Conservation (phyloP, 2,888 invertebrate species). For the Eremobia ochroleuca region DNA sequence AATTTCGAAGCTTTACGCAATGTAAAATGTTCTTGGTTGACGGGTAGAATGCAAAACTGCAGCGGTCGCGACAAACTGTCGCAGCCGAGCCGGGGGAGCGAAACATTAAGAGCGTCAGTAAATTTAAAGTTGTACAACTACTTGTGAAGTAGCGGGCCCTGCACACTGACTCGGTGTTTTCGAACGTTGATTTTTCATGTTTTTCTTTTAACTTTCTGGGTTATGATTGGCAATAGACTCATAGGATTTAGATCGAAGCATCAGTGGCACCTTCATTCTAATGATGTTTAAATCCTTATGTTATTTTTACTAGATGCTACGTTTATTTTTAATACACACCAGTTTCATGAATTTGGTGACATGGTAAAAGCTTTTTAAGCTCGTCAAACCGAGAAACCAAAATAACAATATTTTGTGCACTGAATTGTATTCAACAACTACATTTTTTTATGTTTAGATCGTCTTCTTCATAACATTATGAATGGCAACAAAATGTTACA, state of each 20-base stretch:
- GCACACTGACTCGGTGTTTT: constrained; percentile 1
- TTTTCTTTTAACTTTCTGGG: neutral
- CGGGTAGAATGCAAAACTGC: constrained; percentile 55
- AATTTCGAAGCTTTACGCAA: constrained; percentile 47
- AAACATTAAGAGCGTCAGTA: constrained; percentile 55
- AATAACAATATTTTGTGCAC: neutral
- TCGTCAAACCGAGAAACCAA: neutral
- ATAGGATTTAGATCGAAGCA: too few relatives aligned
- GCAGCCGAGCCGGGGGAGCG: constrained; percentile 24
- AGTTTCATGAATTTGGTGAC: neutral
- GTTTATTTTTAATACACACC: neutral
- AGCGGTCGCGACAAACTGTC: constrained; percentile 35
- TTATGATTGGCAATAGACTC: too few relatives aligned
- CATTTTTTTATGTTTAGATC: neutral
- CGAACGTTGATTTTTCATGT: neutral
- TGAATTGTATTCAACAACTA: neutral
- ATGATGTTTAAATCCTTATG: too few relatives aligned
- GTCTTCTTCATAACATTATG: neutral
- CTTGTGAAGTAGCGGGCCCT: constrained; percentile 23
- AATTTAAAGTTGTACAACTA: constrained; percentile 61
- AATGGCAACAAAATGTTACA: constrained; percentile 1
- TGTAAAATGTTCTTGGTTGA: constrained; percentile 36
- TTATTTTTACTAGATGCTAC: neutral
- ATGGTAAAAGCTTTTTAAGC: neutral
- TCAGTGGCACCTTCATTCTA: neutral